Conservation (phyloP, 92 coral and sea anemone species). For the Paramuricea clavata region DNA sequence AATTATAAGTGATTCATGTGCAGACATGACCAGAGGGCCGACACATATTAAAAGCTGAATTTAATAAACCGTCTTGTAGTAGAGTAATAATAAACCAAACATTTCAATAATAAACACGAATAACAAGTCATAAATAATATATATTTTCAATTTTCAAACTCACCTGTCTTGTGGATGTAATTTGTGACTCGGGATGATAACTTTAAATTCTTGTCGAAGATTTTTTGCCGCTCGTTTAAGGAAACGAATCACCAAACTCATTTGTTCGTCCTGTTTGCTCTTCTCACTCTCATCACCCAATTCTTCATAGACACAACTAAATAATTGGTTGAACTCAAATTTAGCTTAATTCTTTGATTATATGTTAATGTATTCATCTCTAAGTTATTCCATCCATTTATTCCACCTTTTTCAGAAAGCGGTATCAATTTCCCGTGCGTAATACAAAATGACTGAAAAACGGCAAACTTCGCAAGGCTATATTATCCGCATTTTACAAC, state of each 20-base stretch:
- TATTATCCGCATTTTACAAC: too few relatives aligned
- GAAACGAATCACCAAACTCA: constrained; percentile 95
- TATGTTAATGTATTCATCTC: too few relatives aligned
- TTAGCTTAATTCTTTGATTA: not conserved
- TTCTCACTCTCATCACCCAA: constrained; percentile 69
- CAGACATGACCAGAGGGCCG: too few relatives aligned
- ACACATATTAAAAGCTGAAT: not conserved
- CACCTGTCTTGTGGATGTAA: constrained; percentile 93
- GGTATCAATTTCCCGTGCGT: too few relatives aligned
- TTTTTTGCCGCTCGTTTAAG: constrained; percentile 94
- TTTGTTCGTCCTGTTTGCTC: constrained; percentile 87
- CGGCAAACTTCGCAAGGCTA: too few relatives aligned
- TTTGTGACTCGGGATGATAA: constrained; percentile 92
- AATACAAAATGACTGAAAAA: too few relatives aligned
- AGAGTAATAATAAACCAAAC: too few relatives aligned
- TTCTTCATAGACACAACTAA: constrained; percentile 87
- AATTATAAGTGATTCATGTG: too few relatives aligned
- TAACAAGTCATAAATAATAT: too few relatives aligned
- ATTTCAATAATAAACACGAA: too few relatives aligned
- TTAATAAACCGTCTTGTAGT: not conserved
- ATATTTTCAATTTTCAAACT: not conserved
- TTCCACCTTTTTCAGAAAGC: too few relatives aligned
- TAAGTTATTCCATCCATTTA: too few relatives aligned
- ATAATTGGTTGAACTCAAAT: constrained; percentile 12
- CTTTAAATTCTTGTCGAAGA: constrained; percentile 94